phyloP scores from a whole-genome alignment of 2,888 invertebrate species.

The Phyllotreta striolata region DNA sequence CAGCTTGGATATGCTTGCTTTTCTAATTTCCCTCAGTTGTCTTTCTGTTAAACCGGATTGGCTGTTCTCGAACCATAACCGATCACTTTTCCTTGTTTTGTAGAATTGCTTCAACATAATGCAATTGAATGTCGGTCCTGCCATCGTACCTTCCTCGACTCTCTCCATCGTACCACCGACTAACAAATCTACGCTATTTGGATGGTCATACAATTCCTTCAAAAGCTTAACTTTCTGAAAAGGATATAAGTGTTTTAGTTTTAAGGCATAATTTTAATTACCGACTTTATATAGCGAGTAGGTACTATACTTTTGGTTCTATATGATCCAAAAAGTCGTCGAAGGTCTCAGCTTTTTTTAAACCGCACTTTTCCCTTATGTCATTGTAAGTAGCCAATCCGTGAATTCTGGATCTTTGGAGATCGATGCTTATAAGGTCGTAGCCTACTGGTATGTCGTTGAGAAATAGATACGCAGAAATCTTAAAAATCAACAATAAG shows the following conservation, averaged over 20 bases:
- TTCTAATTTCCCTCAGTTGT: constrained; percentile 81
- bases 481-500: too few species aligned
- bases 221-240: constrained; percentile 71
- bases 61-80: constrained; percentile 80
- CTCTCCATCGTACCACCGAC: constrained; percentile 83
- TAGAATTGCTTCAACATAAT: constrained; percentile 87
- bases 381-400: constrained; percentile 80
- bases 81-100: constrained; percentile 81
- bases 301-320: too few species aligned
- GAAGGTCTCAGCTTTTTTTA: constrained; percentile 72
- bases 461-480: too few species aligned
- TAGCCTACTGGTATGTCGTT: constrained; percentile 74
- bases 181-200: constrained; percentile 84
- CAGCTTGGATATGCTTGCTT: constrained; percentile 76
- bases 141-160: constrained; percentile 75
- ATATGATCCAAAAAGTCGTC: constrained; percentile 68
- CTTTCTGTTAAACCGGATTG: constrained; percentile 72
- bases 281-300: too few species aligned
- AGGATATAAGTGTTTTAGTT: neutral
- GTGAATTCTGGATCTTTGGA: constrained; percentile 86
- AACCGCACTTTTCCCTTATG: constrained; percentile 76
- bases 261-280: neutral
- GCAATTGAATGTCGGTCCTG: constrained; percentile 87
- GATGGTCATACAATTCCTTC: constrained; percentile 69
- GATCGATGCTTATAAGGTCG: constrained; percentile 81